Conservation (phyloP, 2,797 vertebrate species). For the Alfaro cultratus region DNA sequence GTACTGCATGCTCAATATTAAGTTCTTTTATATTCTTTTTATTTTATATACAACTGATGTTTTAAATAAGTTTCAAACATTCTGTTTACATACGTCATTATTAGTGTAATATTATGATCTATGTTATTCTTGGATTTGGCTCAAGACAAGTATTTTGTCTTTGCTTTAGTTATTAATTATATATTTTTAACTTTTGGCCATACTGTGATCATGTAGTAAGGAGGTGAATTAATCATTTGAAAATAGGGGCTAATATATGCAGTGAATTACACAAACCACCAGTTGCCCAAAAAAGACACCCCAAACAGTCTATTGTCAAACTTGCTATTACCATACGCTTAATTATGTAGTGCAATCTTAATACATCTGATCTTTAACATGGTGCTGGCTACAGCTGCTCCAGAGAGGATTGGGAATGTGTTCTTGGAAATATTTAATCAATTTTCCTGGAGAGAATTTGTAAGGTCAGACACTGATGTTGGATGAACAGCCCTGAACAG, state of each 20-base stretch:
- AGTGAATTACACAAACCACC: background rate
- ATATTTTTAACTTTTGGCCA: background rate
- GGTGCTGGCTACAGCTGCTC: background rate
- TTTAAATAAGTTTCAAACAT: background rate
- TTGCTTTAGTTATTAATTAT: background rate
- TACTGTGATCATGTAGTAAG: background rate
- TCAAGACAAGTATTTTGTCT: background rate
- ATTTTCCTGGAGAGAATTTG: background rate
- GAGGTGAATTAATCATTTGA: background rate
- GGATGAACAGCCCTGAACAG: background rate
- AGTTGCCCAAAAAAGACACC: background rate
- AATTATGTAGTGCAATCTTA: background rate
- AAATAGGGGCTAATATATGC: background rate
- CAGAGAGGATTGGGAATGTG: background rate
- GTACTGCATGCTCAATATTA: background rate
- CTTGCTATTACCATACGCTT: background rate
- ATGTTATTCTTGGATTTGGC: too few relatives aligned
- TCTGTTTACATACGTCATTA: background rate
- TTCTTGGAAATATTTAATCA: background rate
- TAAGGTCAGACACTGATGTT: background rate
- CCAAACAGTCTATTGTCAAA: background rate
- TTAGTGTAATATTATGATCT: background rate
- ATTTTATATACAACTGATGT: too few relatives aligned
- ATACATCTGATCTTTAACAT: background rate
- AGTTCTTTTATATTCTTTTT: too few relatives aligned